A percentile compares a stretch with the other conserved stretches of the same genome.
These are phyloP conservation scores for Dryobates pubescens DNA, from an alignment of 2,797 vertebrate genomes.

Conservation along the genomic window DNA sequence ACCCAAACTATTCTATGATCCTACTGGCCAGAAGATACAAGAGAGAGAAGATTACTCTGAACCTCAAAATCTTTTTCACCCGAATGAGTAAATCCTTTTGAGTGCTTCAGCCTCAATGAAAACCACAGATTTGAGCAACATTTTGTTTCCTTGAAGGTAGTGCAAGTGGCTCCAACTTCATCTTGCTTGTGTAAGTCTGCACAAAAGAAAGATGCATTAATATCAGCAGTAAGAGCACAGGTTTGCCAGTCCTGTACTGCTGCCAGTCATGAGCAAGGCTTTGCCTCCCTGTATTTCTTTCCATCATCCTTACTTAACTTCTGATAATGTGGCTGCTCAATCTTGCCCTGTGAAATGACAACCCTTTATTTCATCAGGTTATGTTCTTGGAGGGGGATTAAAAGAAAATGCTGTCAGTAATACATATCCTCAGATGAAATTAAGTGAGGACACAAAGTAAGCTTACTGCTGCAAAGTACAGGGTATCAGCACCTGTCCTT, in stretches of 20 bases:
- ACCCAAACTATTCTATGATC: not conserved
- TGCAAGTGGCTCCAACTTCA: not conserved
- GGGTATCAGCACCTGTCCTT: not conserved
- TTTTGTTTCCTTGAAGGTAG: not conserved
- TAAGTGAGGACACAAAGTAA: not conserved
- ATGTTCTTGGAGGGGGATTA: not conserved
- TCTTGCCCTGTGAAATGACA: conserved; percentile 26
- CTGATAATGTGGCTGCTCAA: conserved; percentile 1
- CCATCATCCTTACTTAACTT: conserved; percentile 20
- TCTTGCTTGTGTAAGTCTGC: not conserved
- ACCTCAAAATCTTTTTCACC: not conserved
- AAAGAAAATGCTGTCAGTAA: conserved; percentile 24
- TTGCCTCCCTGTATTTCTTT: conserved; percentile 23
- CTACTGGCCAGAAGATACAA: not conserved
- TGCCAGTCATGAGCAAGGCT: not conserved
- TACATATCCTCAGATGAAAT: not conserved
- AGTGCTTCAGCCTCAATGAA: not conserved
- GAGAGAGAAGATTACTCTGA: not conserved
- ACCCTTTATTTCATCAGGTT: conserved; percentile 22
- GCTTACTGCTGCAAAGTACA: not conserved
- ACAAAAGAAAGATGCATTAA: not conserved
- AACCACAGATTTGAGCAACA: not conserved
- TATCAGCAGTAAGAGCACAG: not conserved
- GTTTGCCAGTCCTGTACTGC: conserved; percentile 5
- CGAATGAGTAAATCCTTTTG: not conserved